Base-by-base conservation (phyloP, 2,797 vertebrate species). In the Spea hammondii region DNA sequence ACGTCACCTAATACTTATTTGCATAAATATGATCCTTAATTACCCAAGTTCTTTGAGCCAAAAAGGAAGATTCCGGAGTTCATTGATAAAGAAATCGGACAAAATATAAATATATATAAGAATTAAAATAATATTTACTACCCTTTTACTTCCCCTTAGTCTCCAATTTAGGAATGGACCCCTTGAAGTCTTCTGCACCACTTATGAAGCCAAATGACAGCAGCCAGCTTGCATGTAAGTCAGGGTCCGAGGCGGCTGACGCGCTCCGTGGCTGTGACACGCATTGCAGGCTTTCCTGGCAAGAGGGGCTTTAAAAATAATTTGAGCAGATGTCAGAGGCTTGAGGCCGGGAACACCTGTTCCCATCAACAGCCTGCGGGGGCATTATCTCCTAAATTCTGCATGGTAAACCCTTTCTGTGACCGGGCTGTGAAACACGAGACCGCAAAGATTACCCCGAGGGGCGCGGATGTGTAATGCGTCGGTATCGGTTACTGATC, bases 331-430 rank as follows among this genome's bases (percentile, higher is more conserved):
- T 70, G 72, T 70, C 14, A 50, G 47, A 47, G 32, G 54, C 60
- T 62, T 45, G 71, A 55, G 32, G 54, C 54, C 48, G 12, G 44
- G n/a, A 13, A 62, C 78, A 79, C 66, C 78, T 79, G 78, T 67
- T 79, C 72, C 45, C 59, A 17, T 54, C 48, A 17, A 9, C 54
- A 79, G 60, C 68, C 72, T 62, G 59, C 78, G 44, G 14, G 45
- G 66, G 49, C 55, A 64, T 74, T 74, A 79, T 79, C 78, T 54
- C 55, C 65, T 32, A 50, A 48, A n/a, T 60, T 79, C 71, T 79
- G 71, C 78, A 65, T 54, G 78, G 47, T 74, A 55, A 74, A 74
- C 78, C 47, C 65, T 69, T 59, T 69, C 67, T 70, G 65, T 54
- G 57, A 70, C 59, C 55, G 48, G n/a, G 74, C 48, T 47, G 79